Evolutionary conservation across 2,888 invertebrate genomes (phyloP), one percentile per base, ranked within the genome.

Genomic region (Scrobipalpa atriplicella): DNA sequence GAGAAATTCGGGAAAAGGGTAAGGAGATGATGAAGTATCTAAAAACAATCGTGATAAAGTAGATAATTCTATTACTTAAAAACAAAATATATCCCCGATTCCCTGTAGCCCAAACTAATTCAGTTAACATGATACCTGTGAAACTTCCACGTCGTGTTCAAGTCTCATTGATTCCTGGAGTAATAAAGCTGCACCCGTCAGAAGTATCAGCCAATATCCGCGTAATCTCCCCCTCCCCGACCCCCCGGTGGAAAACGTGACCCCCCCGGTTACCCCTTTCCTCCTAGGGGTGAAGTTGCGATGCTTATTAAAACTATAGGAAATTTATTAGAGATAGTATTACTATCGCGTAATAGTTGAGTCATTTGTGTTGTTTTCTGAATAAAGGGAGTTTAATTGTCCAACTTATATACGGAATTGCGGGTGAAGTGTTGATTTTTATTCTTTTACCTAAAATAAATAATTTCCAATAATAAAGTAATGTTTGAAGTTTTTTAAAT

Each of bases 171-270:
- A 47, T 47, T 16, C 47, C 43, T 47, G 47, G n/a, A 47, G 47
- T 62, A 62, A 56, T 64, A 38, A 51, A 65, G 51, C 58, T 61
- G 61, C 61, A 36, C 11, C 18, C 58, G 41, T 65, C 65, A 65
- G 29, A 43, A 58, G 58, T 58, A 43, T 65, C 43, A 41, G 65
- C 65, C 65, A 65, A 65, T 65, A 65, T 65, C 65, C 65, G 39
- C 43, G 65, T 65, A 58, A 65, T 65, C 58, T 58, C 29, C 10
- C 38, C 16, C 58, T 19, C 16, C 16, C n/a, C n/a, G 16, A 47
- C 58, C 36, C 36, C 16, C n/a, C n/a, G 62, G 62, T 47, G 47
- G 61, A 9, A 62, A 43, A 62, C 62, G 62, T 62, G 62, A 62
- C 62, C 62, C 41, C 62, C 62, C 39, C 13, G 3, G 29, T 13